Percentiles rank a stretch among this genome's conserved stretches.
Evolutionary conservation across 2,113 vertebrate species (phyloP).

Genomic region (Ptilorrhoa leucosticta): DNA sequence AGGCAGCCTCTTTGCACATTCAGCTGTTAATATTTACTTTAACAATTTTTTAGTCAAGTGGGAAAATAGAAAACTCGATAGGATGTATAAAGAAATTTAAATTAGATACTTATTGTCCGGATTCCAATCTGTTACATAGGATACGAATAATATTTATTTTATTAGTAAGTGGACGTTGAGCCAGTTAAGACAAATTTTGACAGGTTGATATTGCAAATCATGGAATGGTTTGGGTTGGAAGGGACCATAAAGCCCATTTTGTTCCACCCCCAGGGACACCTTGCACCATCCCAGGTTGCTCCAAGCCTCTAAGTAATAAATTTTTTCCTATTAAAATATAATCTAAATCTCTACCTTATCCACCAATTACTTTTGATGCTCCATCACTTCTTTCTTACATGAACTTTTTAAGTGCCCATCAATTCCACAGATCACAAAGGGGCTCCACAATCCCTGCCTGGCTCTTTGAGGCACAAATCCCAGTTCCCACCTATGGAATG

Average conservation of each 20-base stretch:
- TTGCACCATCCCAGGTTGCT: background rate
- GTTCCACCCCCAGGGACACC: background rate
- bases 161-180: background rate
- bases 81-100: background rate
- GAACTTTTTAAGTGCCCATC: background rate
- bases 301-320: background rate
- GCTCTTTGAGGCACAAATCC: background rate
- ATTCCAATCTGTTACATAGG: background rate
- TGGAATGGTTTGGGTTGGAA: background rate
- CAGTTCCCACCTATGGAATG: background rate
- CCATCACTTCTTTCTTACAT: background rate
- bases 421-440: background rate
- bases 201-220: background rate
- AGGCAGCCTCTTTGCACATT: background rate
- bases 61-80: background rate
- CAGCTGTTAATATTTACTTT: background rate
- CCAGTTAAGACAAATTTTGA: background rate
- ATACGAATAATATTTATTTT: background rate
- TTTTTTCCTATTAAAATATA: background rate
- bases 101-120: background rate
- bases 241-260: background rate
- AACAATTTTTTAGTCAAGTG: background rate
- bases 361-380: background rate
- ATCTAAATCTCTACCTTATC: background rate
- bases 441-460: background rate